These are phyloP conservation scores for Brachionus manjavacas DNA, from an alignment of 1,140 invertebrate species.

Conservation along the genomic window DNA sequence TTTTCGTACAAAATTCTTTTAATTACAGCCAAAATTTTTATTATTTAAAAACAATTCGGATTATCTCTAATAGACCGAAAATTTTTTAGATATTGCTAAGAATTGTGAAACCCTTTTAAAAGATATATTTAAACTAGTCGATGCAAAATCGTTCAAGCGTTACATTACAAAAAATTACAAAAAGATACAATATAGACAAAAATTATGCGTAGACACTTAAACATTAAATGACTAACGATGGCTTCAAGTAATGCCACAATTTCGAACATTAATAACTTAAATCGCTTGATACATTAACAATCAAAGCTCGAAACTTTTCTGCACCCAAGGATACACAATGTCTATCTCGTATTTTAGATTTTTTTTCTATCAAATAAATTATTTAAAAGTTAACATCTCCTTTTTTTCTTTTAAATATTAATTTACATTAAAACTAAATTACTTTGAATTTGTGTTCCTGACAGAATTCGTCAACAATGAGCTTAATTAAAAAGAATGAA, in stretches of 20 bases:
- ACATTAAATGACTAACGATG: conserved; percentile 21
- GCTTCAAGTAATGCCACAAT: conserved; percentile 21
- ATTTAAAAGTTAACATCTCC: no score
- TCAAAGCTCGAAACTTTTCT: neutral
- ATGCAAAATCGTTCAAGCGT: neutral
- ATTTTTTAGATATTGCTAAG: neutral
- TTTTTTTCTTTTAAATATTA: no score
- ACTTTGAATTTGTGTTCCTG: neutral
- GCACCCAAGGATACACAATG: neutral
- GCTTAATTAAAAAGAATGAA: neutral
- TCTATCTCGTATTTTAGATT: neutral
- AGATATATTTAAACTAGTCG: neutral
- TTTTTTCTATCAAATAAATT: neutral
- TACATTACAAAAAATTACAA: conserved; percentile 34
- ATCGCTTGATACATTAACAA: neutral
- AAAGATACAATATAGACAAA: conserved; percentile 26
- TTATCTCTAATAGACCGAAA: neutral
- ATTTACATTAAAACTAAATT: neutral
- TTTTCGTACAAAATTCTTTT: neutral
- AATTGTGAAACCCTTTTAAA: neutral
- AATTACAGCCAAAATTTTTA: neutral
- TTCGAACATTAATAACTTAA: conserved; percentile 6
- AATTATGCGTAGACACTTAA: conserved; percentile 24
- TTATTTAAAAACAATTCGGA: neutral
- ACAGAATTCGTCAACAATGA: neutral